phyloP scores from a whole-genome alignment of 2,888 invertebrate species.

The Polietes domitor region DNA sequence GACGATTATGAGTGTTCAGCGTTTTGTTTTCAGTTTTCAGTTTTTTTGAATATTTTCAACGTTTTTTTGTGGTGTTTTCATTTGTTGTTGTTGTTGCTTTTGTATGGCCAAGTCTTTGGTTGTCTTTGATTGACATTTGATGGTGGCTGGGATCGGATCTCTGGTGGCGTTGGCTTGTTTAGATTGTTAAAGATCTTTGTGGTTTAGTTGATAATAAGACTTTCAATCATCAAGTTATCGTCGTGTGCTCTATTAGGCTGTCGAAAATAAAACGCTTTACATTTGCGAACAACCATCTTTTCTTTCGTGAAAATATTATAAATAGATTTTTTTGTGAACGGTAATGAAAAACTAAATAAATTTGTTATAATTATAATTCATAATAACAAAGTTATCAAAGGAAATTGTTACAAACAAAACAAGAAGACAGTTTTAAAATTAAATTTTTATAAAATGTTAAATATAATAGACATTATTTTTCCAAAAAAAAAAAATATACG shows the following conservation, averaged over 20 bases:
- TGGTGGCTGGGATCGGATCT: neutral
- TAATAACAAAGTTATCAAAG: too few relatives aligned
- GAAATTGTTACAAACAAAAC: too few relatives aligned
- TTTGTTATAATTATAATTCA: too few relatives aligned
- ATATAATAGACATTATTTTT: too few relatives aligned
- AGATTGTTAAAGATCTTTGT: conserved; percentile 19
- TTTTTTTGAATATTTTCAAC: conserved; percentile 30
- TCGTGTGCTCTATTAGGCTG: too few relatives aligned
- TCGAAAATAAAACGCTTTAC: neutral
- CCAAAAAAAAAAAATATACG: too few relatives aligned
- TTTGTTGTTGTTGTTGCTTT: neutral
- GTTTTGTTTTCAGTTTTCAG: too few relatives aligned
- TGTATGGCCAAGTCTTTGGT: neutral
- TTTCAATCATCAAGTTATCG: conserved; percentile 33
- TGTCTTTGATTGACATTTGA: conserved; percentile 35
- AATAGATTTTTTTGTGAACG: neutral
- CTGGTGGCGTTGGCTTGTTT: conserved; percentile 9
- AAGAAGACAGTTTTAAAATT: too few relatives aligned
- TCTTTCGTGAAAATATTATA: neutral
- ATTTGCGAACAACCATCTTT: neutral
- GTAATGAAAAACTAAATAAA: conserved; percentile 12
- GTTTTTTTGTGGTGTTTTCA: neutral
- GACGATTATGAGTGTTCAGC: conserved; percentile 4
- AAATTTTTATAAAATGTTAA: too few relatives aligned
- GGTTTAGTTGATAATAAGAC: conserved; percentile 46